Conservation (phyloP, 1,140 invertebrate genomes). For the Mycetomoellerius zeteki region DNA sequence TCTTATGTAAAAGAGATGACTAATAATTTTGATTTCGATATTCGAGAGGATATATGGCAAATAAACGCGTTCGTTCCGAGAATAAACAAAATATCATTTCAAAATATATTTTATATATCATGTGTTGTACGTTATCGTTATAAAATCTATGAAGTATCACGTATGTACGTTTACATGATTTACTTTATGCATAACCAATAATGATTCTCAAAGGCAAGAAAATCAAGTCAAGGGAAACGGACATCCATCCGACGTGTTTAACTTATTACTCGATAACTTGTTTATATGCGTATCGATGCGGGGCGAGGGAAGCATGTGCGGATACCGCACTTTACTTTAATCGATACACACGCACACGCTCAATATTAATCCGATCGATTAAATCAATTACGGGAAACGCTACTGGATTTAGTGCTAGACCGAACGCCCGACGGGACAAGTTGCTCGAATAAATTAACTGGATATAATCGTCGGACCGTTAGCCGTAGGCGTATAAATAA, state of each 20-base stretch:
- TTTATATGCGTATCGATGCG: not conserved
- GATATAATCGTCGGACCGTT: constrained; percentile 60
- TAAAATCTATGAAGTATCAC: constrained; percentile 34
- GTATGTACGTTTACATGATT: constrained; percentile 30
- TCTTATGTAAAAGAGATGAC: not conserved
- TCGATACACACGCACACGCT: constrained; percentile 61
- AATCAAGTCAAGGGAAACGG: constrained; percentile 54
- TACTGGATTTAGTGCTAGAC: constrained; percentile 57
- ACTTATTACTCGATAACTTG: constrained; percentile 65
- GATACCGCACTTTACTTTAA: constrained; percentile 65
- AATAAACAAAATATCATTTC: constrained; percentile 19
- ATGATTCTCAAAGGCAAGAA: constrained; percentile 28
- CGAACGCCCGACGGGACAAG: constrained; percentile 62
- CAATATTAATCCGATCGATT: constrained; percentile 73
- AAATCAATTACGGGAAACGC: constrained; percentile 72
- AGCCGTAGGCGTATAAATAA: constrained; percentile 58
- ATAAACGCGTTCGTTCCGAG: not conserved
- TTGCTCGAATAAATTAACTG: constrained; percentile 70
- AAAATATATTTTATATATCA: constrained; percentile 1
- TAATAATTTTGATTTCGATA: not conserved
- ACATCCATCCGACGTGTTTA: constrained; percentile 53
- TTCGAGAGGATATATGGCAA: not conserved
- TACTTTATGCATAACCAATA: constrained; percentile 1
- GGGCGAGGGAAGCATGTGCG: constrained; percentile 13
- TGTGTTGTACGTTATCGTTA: constrained; percentile 14